Percentiles rank a stretch among this genome's conserved stretches.
Conservation (phyloP, 2,888 invertebrate genomes). For the Tetropium fuscum region DNA sequence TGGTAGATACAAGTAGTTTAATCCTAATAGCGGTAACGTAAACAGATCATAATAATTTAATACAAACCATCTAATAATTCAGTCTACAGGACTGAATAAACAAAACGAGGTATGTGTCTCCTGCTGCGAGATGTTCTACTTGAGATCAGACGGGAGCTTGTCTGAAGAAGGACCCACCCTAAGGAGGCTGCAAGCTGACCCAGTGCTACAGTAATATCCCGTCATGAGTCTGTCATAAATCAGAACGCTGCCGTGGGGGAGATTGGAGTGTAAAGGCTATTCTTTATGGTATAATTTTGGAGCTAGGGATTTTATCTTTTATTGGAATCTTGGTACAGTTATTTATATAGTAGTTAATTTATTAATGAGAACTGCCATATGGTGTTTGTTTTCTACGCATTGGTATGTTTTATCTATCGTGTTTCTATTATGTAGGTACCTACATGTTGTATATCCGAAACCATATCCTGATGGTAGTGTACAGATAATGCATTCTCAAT, state of each 20-base stretch:
- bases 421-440: too few relatives aligned
- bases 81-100: conserved; percentile 24
- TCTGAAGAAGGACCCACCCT: conserved; percentile 35
- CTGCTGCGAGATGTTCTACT: conserved; percentile 48
- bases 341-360: too few relatives aligned
- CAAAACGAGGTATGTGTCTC: conserved; percentile 30
- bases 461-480: too few relatives aligned
- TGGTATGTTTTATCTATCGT: too few relatives aligned
- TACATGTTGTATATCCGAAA: too few relatives aligned
- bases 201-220: conserved; percentile 50
- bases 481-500: too few relatives aligned
- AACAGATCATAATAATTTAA: conserved; percentile 28
- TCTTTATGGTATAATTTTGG: too few relatives aligned
- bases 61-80: conserved; percentile 26
- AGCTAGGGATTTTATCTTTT: too few relatives aligned
- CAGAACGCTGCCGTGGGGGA: conserved; percentile 25
- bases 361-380: too few relatives aligned
- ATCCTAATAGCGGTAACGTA: conserved; percentile 18
- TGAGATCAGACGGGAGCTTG: conserved; percentile 42
- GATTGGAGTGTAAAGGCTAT: too few relatives aligned
- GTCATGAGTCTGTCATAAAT: conserved; percentile 48
- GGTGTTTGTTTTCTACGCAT: too few relatives aligned
- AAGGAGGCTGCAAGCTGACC: conserved; percentile 47
- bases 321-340: too few relatives aligned
- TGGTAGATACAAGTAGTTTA: conserved; percentile 8